A percentile compares a stretch with the other conserved stretches of the same genome.
Evolutionary conservation across 2,797 vertebrate species (phyloP).

Genomic region (Pantherophis vulpinus): DNA sequence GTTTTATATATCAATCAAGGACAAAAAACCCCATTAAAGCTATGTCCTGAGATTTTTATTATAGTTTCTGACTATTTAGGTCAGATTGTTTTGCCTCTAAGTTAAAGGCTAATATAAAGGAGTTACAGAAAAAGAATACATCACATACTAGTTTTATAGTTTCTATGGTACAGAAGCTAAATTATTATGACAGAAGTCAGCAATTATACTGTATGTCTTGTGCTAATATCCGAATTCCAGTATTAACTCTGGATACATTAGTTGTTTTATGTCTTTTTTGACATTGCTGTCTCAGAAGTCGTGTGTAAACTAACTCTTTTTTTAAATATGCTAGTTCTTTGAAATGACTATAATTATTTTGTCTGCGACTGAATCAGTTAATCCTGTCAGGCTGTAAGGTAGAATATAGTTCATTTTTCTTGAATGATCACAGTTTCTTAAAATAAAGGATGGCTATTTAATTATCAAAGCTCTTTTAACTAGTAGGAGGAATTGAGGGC

Average conservation of each 20-base stretch:
- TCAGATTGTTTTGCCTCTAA: not conserved
- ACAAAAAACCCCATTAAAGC: not conserved
- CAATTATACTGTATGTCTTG: not conserved
- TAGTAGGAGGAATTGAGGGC: not conserved
- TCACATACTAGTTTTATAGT: not conserved
- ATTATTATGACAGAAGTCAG: not conserved
- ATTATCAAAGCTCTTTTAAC: not conserved
- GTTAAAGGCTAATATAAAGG: not conserved
- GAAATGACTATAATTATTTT: not conserved
- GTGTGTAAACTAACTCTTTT: not conserved
- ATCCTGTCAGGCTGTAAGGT: not conserved
- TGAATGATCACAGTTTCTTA: not conserved
- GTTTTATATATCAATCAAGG: not conserved
- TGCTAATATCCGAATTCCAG: not conserved
- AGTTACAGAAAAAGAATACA: not conserved
- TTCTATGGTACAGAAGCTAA: not conserved
- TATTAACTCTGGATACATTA: not conserved
- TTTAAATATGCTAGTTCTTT: not conserved
- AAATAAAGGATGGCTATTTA: not conserved
- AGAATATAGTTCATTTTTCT: not conserved
- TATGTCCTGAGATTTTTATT: not conserved
- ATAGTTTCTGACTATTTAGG: not conserved
- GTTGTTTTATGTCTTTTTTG: not conserved
- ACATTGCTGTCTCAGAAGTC: not conserved
- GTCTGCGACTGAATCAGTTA: not conserved